These are phyloP conservation scores for Digitonthophagus gazella DNA, from an alignment of 2,888 invertebrate species.

Conservation along the genomic window DNA sequence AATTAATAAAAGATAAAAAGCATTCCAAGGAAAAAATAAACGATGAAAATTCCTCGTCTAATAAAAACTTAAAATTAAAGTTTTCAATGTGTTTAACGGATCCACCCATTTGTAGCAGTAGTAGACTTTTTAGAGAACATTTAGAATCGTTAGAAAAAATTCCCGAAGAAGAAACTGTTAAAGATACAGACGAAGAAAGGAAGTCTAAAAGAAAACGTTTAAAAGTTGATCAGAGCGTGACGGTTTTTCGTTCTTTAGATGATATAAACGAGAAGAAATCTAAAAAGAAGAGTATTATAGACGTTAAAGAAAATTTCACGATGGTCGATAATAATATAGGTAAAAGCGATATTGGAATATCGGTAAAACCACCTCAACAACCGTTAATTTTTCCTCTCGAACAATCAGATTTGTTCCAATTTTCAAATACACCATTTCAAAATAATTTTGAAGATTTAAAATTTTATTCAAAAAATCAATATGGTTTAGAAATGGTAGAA, in stretches of 20 bases:
- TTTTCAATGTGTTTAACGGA: background rate
- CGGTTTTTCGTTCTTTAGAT: background rate
- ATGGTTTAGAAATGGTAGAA: background rate
- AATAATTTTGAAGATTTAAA: background rate
- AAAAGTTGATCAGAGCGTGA: background rate
- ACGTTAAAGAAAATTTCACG: background rate
- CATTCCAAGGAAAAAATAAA: background rate
- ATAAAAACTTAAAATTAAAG: background rate
- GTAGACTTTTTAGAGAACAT: background rate
- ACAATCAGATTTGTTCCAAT: background rate
- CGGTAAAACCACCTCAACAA: background rate
- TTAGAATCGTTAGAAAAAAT: background rate
- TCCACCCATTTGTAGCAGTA: background rate
- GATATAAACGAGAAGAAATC: background rate
- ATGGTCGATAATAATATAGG: constrained; percentile 1
- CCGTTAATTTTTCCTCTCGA: background rate
- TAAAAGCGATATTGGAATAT: constrained; percentile 2
- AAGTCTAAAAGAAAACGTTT: background rate
- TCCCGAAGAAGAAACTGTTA: background rate
- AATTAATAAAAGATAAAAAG: background rate
- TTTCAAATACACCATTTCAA: background rate
- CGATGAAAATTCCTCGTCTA: too few relatives aligned
- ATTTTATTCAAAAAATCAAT: background rate
- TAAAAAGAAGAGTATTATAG: background rate
- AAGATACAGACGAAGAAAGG: background rate